These are phyloP conservation scores for Nannoperca obscura DNA, from an alignment of 2,797 vertebrate species.

Conservation along the genomic window DNA sequence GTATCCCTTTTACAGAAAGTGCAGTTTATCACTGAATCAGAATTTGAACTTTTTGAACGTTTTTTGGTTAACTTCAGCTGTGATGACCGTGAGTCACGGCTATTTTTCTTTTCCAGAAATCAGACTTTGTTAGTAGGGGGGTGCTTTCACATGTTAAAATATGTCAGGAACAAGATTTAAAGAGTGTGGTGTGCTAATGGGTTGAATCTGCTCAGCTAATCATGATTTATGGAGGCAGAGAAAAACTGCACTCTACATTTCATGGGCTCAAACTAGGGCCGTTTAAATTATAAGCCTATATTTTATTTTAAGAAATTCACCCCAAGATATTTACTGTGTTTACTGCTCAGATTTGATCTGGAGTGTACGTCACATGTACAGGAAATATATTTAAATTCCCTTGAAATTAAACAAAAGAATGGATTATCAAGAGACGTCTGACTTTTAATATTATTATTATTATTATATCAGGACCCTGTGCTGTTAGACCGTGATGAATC, in stretches of 20 bases:
- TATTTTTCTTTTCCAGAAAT: neutral
- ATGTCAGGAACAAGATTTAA: neutral
- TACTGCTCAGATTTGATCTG: neutral
- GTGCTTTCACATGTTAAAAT: neutral
- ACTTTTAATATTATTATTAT: too few species aligned
- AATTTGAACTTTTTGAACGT: neutral
- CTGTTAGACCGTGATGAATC: neutral
- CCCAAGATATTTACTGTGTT: neutral
- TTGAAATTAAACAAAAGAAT: neutral
- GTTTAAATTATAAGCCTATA: neutral
- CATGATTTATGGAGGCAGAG: neutral
- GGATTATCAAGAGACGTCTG: too few species aligned
- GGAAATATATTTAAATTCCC: neutral
- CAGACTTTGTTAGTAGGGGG: neutral
- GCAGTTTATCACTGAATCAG: neutral
- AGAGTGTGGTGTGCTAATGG: accelerated
- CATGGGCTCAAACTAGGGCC: neutral
- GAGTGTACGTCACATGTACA: neutral
- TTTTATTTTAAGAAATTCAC: neutral
- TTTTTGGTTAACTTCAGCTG: neutral
- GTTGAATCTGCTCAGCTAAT: neutral
- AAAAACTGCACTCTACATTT: neutral
- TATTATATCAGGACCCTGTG: too few species aligned
- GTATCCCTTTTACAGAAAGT: neutral
- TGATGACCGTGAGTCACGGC: neutral